phyloP scores from a whole-genome alignment of 2,797 vertebrate genomes.

The Alfaro cultratus region DNA sequence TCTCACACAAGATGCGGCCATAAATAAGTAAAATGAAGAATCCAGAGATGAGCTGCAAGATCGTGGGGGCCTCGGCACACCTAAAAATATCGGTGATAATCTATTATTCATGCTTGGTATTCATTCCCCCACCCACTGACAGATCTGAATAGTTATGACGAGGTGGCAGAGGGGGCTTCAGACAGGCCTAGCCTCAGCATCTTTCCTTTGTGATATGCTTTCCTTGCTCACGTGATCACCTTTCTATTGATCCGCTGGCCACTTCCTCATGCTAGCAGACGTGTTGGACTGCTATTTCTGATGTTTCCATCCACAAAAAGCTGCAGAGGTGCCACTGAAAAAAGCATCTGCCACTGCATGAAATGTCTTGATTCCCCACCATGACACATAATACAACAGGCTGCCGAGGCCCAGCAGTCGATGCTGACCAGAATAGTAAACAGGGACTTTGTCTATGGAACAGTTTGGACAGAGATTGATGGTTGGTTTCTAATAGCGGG shows the following conservation, averaged over 20 bases:
- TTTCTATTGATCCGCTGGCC: constrained; percentile 77
- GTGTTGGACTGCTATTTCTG: constrained; percentile 70
- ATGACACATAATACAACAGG: constrained; percentile 70
- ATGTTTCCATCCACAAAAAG: constrained; percentile 75
- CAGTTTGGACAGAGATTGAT: constrained; percentile 68
- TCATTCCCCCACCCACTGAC: constrained; percentile 76
- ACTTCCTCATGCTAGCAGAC: constrained; percentile 75
- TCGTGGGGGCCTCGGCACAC: constrained; percentile 70
- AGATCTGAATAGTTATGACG: constrained; percentile 77
- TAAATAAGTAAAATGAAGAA: constrained; percentile 82
- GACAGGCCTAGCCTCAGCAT: constrained; percentile 60
- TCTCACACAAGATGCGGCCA: constrained; percentile 67
- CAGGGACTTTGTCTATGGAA: constrained; percentile 64
- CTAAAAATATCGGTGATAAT: constrained; percentile 84
- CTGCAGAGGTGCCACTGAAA: constrained; percentile 71
- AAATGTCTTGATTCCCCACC: constrained; percentile 58
- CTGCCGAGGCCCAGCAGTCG: constrained; percentile 44
- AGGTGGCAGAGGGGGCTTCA: constrained; percentile 43
- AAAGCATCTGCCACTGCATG: constrained; percentile 72
- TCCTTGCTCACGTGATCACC: constrained; percentile 73
- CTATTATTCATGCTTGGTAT: constrained; percentile 83
- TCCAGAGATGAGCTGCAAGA: constrained; percentile 73
- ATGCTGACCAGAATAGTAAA: constrained; percentile 70
- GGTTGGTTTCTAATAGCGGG: constrained; percentile 48
- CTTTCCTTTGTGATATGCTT: constrained; percentile 53